Evolutionary conservation across 2,888 invertebrate species (phyloP).

Genomic region (Malacosoma neustria): DNA sequence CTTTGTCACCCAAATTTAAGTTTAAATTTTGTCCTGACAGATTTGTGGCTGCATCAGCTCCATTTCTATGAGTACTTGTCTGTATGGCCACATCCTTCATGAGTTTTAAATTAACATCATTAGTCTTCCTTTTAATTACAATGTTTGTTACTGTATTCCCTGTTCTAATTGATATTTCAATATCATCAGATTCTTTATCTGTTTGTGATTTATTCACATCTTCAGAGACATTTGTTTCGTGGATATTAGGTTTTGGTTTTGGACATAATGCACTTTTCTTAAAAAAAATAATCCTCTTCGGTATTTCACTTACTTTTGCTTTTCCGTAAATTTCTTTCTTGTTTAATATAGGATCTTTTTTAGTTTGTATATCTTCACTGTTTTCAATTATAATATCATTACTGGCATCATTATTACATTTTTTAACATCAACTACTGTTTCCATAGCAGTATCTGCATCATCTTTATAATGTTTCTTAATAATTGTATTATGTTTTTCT

Average conservation of each 20-base stretch:
- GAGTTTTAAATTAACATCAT: conserved; percentile 46
- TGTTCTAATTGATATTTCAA: conserved; percentile 55
- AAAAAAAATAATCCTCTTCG: conserved; percentile 33
- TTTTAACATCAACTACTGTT: neutral
- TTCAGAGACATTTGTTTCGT: conserved; percentile 13
- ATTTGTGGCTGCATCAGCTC: neutral
- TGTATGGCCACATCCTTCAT: conserved; percentile 48
- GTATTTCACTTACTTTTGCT: conserved; percentile 4
- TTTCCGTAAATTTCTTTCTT: conserved; percentile 3
- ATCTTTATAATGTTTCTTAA: conserved; percentile 6
- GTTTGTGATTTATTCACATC: conserved; percentile 17
- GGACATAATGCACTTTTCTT: conserved; percentile 33
- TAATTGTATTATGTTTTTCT: conserved; percentile 7
- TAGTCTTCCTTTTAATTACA: conserved; percentile 46
- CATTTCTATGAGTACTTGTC: conserved; percentile 25
- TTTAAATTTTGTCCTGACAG: neutral
- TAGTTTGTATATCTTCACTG: neutral
- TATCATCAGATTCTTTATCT: conserved; percentile 33
- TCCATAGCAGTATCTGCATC: conserved; percentile 1
- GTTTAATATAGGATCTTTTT: neutral
- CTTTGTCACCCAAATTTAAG: neutral
- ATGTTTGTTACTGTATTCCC: conserved; percentile 52
- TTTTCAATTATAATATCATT: neutral
- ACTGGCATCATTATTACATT: neutral
- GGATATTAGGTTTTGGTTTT: conserved; percentile 8